Percentiles rank a stretch among this genome's conserved stretches.
phyloP scores from a whole-genome alignment of 2,113 vertebrate species.

The Microtus oregoni region DNA sequence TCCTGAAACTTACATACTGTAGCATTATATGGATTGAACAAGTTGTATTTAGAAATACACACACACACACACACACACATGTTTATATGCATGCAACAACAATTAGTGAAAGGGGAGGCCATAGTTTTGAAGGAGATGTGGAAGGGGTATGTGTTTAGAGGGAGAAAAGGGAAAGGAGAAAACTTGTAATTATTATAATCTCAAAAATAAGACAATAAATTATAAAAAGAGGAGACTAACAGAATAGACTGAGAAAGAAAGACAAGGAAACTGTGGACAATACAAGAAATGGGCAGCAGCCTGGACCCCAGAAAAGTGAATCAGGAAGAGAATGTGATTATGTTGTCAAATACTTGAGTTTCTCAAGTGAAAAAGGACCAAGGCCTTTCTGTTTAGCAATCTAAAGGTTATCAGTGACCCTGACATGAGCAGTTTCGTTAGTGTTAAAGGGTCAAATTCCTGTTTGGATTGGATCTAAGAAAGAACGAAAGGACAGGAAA shows the following conservation, averaged over 20 bases:
- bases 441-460: constrained; percentile 26
- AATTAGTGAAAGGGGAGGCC: background rate
- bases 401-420: constrained; percentile 36
- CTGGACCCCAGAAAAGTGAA: background rate
- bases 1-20: background rate
- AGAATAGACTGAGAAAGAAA: background rate
- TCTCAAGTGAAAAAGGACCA: background rate
- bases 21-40: background rate
- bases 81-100: background rate
- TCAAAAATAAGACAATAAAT: background rate
- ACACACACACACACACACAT: no score
- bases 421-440: background rate
- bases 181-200: background rate
- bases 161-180: background rate
- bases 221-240: background rate
- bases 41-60: background rate
- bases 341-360: background rate
- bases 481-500: background rate
- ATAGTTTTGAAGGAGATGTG: background rate
- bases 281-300: background rate
- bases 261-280: background rate
- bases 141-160: background rate
- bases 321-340: background rate
- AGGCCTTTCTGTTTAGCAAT: constrained; percentile 21
- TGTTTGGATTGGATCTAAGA: constrained; percentile 18